These are phyloP conservation scores for Slavum lentiscoides DNA, from an alignment of 2,888 invertebrate genomes.

Conservation along the genomic window DNA sequence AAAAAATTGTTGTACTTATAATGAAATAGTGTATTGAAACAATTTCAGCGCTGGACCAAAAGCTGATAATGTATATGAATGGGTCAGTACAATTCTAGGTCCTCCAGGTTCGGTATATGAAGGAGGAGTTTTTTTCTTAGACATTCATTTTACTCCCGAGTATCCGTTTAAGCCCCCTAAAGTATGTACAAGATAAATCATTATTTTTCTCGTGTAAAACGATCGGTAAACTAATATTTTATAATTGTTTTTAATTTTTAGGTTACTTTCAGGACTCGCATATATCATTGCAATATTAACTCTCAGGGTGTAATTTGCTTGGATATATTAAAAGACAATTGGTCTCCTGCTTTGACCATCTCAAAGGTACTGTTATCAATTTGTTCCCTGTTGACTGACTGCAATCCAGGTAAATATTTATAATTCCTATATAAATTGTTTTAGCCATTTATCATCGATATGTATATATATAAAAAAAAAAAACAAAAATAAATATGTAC, in stretches of 20 bases:
- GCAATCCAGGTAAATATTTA: conserved; percentile 84
- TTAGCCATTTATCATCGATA: conserved; percentile 58
- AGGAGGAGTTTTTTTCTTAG: conserved; percentile 97
- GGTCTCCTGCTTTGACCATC: conserved; percentile 98
- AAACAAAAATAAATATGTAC: not conserved
- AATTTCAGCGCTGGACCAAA: conserved; percentile 88
- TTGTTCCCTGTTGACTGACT: conserved; percentile 96
- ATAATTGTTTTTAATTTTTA: conserved; percentile 61
- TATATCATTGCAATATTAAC: conserved; percentile 99
- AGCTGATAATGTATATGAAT: conserved; percentile 96
- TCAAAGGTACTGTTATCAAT: conserved; percentile 96
- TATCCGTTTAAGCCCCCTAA: conserved; percentile 99
- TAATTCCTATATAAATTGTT: conserved; percentile 54
- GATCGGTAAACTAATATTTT: not conserved
- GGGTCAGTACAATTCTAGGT: conserved; percentile 95
- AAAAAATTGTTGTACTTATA: too few relatives aligned
- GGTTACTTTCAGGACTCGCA: conserved; percentile 91
- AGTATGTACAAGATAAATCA: conserved; percentile 63
- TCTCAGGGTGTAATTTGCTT: conserved; percentile 97
- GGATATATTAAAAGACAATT: conserved; percentile 97
- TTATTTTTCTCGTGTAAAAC: not conserved
- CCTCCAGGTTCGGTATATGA: conserved; percentile 97
- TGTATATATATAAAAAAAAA: not conserved
- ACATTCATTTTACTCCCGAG: conserved; percentile 95
- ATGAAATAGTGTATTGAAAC: not conserved